phyloP scores from a whole-genome alignment of 2,888 invertebrate species.

The Plusia festucae region DNA sequence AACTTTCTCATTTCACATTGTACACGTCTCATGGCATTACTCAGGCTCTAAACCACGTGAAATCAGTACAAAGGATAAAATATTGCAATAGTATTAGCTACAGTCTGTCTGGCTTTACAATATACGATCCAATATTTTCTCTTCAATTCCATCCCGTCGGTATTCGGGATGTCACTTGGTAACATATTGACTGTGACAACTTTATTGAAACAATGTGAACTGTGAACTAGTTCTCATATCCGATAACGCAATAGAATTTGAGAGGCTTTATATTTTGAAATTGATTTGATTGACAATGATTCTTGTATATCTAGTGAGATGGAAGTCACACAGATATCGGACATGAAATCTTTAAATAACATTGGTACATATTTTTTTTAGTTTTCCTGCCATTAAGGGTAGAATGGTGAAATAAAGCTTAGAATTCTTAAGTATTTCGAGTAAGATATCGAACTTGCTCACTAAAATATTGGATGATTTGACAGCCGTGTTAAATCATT shows the following conservation, averaged over 20 bases:
- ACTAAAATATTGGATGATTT: too few relatives aligned
- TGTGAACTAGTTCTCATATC: constrained; percentile 56
- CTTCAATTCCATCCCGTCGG: constrained; percentile 67
- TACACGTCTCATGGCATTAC: neutral
- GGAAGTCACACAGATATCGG: neutral
- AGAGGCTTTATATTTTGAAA: neutral
- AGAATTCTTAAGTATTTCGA: too few relatives aligned
- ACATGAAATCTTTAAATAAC: too few relatives aligned
- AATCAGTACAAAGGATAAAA: constrained; percentile 3
- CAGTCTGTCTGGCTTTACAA: constrained; percentile 30
- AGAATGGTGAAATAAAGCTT: too few relatives aligned
- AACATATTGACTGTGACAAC: constrained; percentile 74
- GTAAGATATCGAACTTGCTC: too few relatives aligned
- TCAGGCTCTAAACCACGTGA: neutral
- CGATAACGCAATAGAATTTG: constrained; percentile 39
- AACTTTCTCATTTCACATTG: neutral
- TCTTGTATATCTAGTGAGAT: neutral
- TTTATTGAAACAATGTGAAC: constrained; percentile 72
- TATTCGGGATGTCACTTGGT: constrained; percentile 65
- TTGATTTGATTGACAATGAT: neutral
- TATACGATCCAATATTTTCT: constrained; percentile 58
- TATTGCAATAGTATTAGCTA: constrained; percentile 3
- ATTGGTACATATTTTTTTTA: too few relatives aligned
- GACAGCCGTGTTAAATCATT: too few relatives aligned
- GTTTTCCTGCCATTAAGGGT: too few relatives aligned